These are phyloP conservation scores for Pipra filicauda DNA, from an alignment of 2,113 vertebrate species.

Conservation along the genomic window DNA sequence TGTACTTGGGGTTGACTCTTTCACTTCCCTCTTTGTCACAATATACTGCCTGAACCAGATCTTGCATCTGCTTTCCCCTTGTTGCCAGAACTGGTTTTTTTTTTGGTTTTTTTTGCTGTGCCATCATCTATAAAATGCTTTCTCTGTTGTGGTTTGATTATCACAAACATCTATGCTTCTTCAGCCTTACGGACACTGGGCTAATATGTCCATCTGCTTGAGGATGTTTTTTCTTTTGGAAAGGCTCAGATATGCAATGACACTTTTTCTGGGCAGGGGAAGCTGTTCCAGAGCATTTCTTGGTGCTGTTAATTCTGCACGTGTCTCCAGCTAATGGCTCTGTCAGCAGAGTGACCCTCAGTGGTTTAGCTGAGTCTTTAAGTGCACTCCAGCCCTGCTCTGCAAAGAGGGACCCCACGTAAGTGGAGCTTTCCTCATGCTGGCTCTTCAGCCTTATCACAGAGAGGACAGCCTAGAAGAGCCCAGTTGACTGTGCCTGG, in stretches of 20 bases:
- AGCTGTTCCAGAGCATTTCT: neutral
- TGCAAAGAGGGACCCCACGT: neutral
- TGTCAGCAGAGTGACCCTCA: slow-evolving; percentile 11
- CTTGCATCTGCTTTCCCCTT: neutral
- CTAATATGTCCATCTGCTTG: neutral
- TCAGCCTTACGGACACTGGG: neutral
- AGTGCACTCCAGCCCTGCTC: neutral
- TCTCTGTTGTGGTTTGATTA: neutral
- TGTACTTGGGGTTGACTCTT: neutral
- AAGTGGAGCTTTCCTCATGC: neutral
- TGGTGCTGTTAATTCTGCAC: neutral
- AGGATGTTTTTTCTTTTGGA: neutral
- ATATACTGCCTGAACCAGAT: neutral
- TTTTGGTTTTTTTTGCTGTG: neutral
- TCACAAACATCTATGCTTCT: neutral
- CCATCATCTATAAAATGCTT: neutral
- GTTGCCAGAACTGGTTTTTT: neutral
- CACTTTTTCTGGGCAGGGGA: neutral
- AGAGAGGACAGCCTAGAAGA: neutral
- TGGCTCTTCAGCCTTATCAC: neutral
- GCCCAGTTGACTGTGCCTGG: neutral
- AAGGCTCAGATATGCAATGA: neutral
- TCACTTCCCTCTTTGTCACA: neutral
- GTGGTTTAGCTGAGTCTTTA: neutral
- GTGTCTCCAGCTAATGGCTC: neutral